Evolutionary conservation across 2,113 vertebrate genomes (phyloP).

Genomic region (Peromyscus leucopus): DNA sequence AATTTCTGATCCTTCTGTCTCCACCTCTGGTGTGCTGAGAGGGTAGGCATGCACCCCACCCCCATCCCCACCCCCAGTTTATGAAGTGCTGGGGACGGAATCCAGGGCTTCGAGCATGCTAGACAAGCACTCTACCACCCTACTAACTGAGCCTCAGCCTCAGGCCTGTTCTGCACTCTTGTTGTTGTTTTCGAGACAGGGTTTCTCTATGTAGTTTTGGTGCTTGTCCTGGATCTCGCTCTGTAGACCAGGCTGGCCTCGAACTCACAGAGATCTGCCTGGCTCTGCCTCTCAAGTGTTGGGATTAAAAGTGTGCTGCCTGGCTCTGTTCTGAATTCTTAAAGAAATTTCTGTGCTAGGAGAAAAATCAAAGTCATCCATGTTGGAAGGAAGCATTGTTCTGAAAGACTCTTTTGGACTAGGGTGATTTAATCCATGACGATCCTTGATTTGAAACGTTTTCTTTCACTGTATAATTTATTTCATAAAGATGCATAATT

Average conservation of each 20-base stretch:
- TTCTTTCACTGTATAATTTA: slow-evolving; percentile 5
- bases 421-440: slow-evolving; percentile 18
- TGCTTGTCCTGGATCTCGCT: too few relatives aligned
- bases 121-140: not conserved
- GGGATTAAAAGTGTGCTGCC: too few relatives aligned
- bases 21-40: not conserved
- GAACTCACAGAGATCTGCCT: too few relatives aligned
- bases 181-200: too few relatives aligned
- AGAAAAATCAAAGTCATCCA: slow-evolving; percentile 19
- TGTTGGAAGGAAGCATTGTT: not conserved
- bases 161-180: not conserved
- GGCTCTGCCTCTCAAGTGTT: too few relatives aligned
- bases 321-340: not conserved
- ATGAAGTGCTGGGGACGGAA: too few relatives aligned
- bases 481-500: slow-evolving; percentile 27
- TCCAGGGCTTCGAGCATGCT: not conserved
- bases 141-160: not conserved
- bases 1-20: not conserved
- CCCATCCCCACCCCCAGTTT: not conserved
- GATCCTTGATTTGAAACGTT: slow-evolving; percentile 40
- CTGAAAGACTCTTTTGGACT: not conserved
- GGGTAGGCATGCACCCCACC: not conserved
- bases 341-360: not conserved
- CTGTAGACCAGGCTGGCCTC: too few relatives aligned
- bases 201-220: too few relatives aligned